phyloP scores from a whole-genome alignment of 2,888 invertebrate species.

The Oxyscelio sp. region DNA sequence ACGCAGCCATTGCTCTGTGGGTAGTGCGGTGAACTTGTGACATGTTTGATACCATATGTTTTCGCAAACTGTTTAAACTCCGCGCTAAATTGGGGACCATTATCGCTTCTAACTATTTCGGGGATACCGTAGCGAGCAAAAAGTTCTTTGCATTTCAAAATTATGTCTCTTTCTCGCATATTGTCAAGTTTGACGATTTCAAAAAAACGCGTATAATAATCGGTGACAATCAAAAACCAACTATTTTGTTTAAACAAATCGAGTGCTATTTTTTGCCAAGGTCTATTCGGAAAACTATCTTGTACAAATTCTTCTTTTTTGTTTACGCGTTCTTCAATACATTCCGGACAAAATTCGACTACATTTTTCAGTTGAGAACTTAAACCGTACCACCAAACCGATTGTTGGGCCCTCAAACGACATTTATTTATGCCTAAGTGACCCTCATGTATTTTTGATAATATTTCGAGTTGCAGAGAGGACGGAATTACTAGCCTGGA shows the following conservation, averaged over 20 bases:
- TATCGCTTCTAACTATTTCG: slow-evolving; percentile 32
- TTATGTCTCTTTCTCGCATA: not conserved
- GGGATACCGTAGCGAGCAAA: slow-evolving; percentile 51
- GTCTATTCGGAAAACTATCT: slow-evolving; percentile 70
- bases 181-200: slow-evolving; percentile 41
- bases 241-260: slow-evolving; percentile 70
- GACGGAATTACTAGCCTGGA: slow-evolving; percentile 75
- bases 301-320: slow-evolving; percentile 60
- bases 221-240: slow-evolving; percentile 69
- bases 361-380: slow-evolving; percentile 61
- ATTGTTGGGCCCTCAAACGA: slow-evolving; percentile 69
- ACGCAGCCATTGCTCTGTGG: slow-evolving; percentile 73
- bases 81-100: slow-evolving; percentile 65
- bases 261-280: slow-evolving; percentile 75
- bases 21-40: slow-evolving; percentile 76
- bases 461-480: slow-evolving; percentile 63
- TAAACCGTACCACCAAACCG: slow-evolving; percentile 77
- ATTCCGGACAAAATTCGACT: slow-evolving; percentile 59
- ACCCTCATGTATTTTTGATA: slow-evolving; percentile 76
- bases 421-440: slow-evolving; percentile 79
- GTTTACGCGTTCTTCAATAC: slow-evolving; percentile 52
- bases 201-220: slow-evolving; percentile 75
- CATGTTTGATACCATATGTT: slow-evolving; percentile 57
- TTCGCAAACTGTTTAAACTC: slow-evolving; percentile 55
- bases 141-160: slow-evolving; percentile 26